Evolutionary conservation across 2,797 vertebrate species (phyloP).

Genomic region (Crenichthys baileyi): DNA sequence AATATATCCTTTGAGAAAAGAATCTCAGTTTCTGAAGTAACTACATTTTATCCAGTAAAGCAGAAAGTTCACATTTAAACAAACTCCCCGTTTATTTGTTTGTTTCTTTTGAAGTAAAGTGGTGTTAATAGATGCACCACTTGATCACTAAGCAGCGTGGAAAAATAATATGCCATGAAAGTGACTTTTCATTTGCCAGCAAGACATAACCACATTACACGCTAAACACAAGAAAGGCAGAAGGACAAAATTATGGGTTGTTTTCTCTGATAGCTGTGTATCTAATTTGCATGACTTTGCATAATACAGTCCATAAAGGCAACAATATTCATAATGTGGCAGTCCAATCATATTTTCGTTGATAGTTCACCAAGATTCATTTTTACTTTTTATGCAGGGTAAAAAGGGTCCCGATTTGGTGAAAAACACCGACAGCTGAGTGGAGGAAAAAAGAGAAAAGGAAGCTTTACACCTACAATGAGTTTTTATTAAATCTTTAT

Average conservation of each 20-base stretch:
- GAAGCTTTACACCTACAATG: slow-evolving; percentile 21
- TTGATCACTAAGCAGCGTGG: slow-evolving; percentile 71
- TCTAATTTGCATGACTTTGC: slow-evolving; percentile 82
- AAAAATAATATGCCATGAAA: slow-evolving; percentile 79
- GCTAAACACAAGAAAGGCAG: slow-evolving; percentile 77
- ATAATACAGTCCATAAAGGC: slow-evolving; percentile 76
- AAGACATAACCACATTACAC: slow-evolving; percentile 78
- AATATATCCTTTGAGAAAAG: slow-evolving; percentile 26
- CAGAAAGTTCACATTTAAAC: slow-evolving; percentile 41
- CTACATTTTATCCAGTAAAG: not conserved
- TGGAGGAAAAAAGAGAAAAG: slow-evolving; percentile 1
- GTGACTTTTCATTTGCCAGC: slow-evolving; percentile 80
- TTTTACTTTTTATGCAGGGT: slow-evolving; percentile 49
- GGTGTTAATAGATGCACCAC: slow-evolving; percentile 66
- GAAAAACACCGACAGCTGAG: slow-evolving; percentile 1
- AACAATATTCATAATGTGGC: slow-evolving; percentile 72
- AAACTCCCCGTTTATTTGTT: slow-evolving; percentile 57
- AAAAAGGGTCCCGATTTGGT: slow-evolving; percentile 21
- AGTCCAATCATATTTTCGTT: slow-evolving; percentile 72
- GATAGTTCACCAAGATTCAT: slow-evolving; percentile 69
- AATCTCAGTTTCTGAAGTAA: slow-evolving; percentile 6
- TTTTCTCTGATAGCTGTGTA: slow-evolving; percentile 75
- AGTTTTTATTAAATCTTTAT: slow-evolving; percentile 50
- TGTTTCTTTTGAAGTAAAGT: slow-evolving; percentile 44
- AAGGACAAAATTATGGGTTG: slow-evolving; percentile 78